A percentile compares a stretch with the other conserved stretches of the same genome.
These are phyloP conservation scores for Aurelia coerulea DNA, from an alignment of 30 jellyfish, hydroid and myxozoan genomes.

Conservation along the genomic window DNA sequence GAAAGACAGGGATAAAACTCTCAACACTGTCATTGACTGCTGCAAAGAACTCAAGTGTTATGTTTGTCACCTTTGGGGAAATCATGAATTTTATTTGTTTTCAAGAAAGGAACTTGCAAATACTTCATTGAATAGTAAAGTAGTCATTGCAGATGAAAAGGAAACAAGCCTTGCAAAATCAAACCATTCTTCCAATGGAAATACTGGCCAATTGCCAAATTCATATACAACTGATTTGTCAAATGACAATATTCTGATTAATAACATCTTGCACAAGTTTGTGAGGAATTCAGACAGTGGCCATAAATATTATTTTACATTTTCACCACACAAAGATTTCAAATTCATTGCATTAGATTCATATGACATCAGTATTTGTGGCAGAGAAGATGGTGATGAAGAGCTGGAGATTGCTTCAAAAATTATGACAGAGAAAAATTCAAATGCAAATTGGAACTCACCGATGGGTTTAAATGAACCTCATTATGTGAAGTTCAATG, in stretches of 20 bases:
- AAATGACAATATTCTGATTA: conserved; percentile 1
- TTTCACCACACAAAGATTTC: conserved; percentile 62
- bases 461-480: conserved; percentile 70
- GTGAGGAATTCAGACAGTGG: conserved; percentile 36
- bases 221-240: background rate
- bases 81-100: conserved; percentile 93
- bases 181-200: no score
- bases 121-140: conserved; percentile 66
- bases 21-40: conserved; percentile 28
- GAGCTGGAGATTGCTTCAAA: conserved; percentile 55
- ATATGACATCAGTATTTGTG: conserved; percentile 81
- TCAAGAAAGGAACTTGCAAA: conserved; percentile 73
- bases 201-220: no score
- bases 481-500: conserved; percentile 82
- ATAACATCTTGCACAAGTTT: conserved; percentile 17
- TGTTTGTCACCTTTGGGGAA: conserved; percentile 95
- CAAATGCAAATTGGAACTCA: conserved; percentile 56
- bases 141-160: background rate
- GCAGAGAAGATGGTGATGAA: conserved; percentile 46
- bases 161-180: no score
- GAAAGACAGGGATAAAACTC: conserved; percentile 42
- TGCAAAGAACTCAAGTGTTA: conserved; percentile 55
- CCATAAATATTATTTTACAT: conserved; percentile 67
- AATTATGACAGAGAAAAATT: conserved; percentile 49
- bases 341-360: conserved; percentile 84